phyloP scores from a whole-genome alignment of 2,797 vertebrate genomes.

The Spinus pinus region DNA sequence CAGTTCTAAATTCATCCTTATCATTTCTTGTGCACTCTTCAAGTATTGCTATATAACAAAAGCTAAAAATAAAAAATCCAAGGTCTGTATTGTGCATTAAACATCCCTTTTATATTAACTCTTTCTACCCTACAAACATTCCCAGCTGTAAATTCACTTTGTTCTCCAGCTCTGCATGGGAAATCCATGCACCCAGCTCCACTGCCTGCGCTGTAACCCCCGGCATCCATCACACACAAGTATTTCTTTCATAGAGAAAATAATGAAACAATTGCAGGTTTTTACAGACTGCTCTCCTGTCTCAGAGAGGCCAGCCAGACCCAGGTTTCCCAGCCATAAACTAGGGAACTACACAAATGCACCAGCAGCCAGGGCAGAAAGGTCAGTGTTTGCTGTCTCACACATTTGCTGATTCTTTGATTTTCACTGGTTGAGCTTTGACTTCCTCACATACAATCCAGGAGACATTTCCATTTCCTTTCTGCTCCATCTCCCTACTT shows the following conservation, averaged over 20 bases:
- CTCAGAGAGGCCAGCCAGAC: neutral
- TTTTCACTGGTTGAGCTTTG: neutral
- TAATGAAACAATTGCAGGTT: neutral
- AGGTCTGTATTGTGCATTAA: neutral
- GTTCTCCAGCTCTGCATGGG: rapidly evolving
- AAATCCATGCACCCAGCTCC: neutral
- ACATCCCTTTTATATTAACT: neutral
- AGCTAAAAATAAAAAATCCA: neutral
- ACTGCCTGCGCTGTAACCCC: neutral
- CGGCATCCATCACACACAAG: rapidly evolving
- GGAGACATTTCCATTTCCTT: neutral
- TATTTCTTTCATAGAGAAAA: neutral
- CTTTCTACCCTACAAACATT: neutral
- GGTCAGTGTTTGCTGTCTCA: neutral
- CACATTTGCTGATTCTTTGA: rapidly evolving
- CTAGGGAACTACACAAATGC: neutral
- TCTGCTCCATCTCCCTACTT: neutral
- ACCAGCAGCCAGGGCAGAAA: neutral
- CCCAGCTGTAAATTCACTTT: neutral
- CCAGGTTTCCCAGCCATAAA: neutral
- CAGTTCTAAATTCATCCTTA: neutral
- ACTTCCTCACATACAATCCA: neutral
- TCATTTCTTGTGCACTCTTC: neutral
- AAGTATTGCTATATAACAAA: neutral
- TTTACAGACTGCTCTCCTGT: neutral